These are phyloP conservation scores for Hirundo rustica DNA, from an alignment of 2,797 vertebrate genomes.

Conservation along the genomic window DNA sequence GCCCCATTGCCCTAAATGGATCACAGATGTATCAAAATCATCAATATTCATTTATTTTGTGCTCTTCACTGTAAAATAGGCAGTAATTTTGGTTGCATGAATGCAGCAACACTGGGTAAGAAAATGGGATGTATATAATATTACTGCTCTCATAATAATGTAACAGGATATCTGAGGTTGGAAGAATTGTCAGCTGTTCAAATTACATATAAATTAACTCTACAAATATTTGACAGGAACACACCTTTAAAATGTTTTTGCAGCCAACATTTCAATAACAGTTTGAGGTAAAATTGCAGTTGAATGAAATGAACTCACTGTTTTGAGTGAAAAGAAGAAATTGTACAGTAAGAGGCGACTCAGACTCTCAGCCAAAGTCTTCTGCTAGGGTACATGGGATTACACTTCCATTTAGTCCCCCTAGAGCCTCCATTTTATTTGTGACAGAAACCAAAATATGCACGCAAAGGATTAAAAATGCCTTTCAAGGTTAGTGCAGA, in stretches of 20 bases:
- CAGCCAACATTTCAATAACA: not conserved
- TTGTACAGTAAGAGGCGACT: not conserved
- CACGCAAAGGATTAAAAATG: not conserved
- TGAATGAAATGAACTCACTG: not conserved
- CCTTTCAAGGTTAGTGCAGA: conserved; percentile 51
- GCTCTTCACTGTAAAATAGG: not conserved
- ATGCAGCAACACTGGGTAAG: not conserved
- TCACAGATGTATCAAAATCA: not conserved
- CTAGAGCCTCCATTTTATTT: not conserved
- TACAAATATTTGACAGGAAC: too few relatives aligned
- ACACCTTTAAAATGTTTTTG: too few relatives aligned
- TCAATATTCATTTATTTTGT: not conserved
- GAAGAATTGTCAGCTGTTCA: too few relatives aligned
- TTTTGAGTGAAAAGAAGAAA: conserved; percentile 34
- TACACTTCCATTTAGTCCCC: not conserved
- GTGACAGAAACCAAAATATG: not conserved
- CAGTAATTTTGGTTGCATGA: not conserved
- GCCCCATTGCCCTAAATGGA: not conserved
- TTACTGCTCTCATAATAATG: not conserved
- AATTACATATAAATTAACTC: too few relatives aligned
- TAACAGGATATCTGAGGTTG: too few relatives aligned
- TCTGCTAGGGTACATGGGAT: not conserved
- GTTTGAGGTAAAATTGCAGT: not conserved
- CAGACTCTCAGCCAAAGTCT: not conserved
- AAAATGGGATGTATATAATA: not conserved